These are phyloP conservation scores for Hydropsyche betteni DNA, from an alignment of 2,888 invertebrate genomes.

Conservation along the genomic window DNA sequence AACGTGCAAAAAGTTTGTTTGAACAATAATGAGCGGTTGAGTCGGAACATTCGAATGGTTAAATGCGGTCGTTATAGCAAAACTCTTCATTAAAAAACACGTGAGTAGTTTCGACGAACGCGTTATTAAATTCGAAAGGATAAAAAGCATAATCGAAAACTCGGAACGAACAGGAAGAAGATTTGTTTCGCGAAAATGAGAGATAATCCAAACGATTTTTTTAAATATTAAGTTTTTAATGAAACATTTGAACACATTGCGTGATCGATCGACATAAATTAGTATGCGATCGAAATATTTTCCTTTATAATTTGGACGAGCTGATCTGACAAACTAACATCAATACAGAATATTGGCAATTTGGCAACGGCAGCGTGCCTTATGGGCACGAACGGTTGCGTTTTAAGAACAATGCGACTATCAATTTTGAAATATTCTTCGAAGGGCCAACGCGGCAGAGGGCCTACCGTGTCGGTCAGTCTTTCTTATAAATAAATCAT, in stretches of 20 bases:
- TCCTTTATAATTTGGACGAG: background rate
- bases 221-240: no score
- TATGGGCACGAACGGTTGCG: conserved; percentile 11
- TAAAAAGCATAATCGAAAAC: background rate
- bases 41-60: conserved; percentile 33
- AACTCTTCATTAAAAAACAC: conserved; percentile 33
- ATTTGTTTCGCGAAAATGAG: no score
- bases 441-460: background rate
- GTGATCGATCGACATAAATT: no score
- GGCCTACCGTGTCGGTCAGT: conserved; percentile 24
- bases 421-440: conserved; percentile 26
- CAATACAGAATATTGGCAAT: background rate
- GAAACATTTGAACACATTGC: no score
- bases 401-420: conserved; percentile 1
- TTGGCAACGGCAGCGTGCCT: background rate
- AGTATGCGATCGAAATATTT: no score
- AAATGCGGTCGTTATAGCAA: conserved; percentile 38
- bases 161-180: no score
- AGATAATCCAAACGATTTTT: no score
- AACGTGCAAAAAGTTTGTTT: conserved; percentile 14
- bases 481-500: conserved; percentile 41
- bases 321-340: background rate
- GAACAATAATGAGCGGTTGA: conserved; percentile 23
- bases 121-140: conserved; percentile 9
- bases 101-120: conserved; percentile 1